Conservation (phyloP, 2,888 invertebrate genomes). For the Meghimatium bilineatum region DNA sequence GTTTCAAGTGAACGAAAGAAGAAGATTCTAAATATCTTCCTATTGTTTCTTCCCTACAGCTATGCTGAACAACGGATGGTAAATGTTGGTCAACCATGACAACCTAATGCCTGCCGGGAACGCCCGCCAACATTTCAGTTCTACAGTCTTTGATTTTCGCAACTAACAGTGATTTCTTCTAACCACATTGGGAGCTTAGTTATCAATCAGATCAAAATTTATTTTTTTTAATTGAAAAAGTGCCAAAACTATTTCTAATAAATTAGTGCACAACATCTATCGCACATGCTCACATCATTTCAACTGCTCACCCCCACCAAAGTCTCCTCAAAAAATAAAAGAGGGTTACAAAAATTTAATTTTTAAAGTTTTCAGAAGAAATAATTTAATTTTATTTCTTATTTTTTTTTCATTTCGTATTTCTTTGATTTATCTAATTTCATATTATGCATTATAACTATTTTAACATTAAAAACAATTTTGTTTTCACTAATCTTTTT, state of each 20-base stretch:
- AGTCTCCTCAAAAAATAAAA: too few relatives aligned
- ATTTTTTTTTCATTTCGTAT: neutral
- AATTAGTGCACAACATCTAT: neutral
- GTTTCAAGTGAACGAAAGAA: too few relatives aligned
- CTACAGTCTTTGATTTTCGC: neutral
- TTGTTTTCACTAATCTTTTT: neutral
- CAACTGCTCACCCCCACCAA: too few relatives aligned
- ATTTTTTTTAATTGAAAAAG: too few relatives aligned
- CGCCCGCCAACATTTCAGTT: neutral
- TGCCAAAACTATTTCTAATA: neutral
- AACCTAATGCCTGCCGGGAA: too few relatives aligned
- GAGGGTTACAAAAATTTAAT: neutral
- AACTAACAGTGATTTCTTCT: neutral
- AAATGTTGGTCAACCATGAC: neutral
- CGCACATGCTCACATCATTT: too few relatives aligned
- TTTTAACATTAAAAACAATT: slow-evolving; percentile 21
- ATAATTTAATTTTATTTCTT: neutral
- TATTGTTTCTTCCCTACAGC: slow-evolving; percentile 1
- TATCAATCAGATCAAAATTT: too few relatives aligned
- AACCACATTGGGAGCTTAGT: neutral
- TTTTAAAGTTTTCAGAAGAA: neutral
- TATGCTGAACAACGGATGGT: slow-evolving; percentile 30
- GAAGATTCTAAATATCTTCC: too few relatives aligned
- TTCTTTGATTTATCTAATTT: slow-evolving; percentile 6
- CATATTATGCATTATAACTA: slow-evolving; percentile 24